Conservation (phyloP, 2,797 vertebrate species). For the Sitta carolinensis region DNA sequence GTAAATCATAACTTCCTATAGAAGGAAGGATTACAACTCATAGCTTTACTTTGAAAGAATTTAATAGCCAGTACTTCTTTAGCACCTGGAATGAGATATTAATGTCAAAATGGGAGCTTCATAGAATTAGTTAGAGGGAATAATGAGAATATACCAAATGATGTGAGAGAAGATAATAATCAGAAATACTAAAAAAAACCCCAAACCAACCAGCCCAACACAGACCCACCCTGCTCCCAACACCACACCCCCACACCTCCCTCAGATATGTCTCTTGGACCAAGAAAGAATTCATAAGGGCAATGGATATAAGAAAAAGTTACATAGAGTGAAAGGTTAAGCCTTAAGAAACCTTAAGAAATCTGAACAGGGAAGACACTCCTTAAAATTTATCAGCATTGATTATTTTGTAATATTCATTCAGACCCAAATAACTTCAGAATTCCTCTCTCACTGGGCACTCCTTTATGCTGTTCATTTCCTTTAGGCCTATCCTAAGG, state of each 20-base stretch:
- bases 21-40: background rate
- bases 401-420: background rate
- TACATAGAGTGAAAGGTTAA: background rate
- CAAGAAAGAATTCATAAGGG: background rate
- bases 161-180: background rate
- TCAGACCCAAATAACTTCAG: background rate
- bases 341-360: background rate
- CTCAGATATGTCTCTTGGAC: background rate
- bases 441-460: background rate
- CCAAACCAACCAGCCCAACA: background rate
- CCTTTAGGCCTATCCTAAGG: background rate
- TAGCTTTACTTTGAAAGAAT: background rate
- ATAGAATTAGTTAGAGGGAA: background rate
- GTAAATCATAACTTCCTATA: background rate
- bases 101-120: background rate
- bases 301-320: background rate
- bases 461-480: background rate
- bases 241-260: background rate
- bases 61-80: background rate
- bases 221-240: rapidly evolving
- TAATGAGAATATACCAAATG: background rate
- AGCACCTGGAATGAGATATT: background rate
- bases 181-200: background rate
- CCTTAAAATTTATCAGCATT: background rate
- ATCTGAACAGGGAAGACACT: background rate